Conservation (phyloP, 2,888 invertebrate genomes). For the Cheilosia variabilis region DNA sequence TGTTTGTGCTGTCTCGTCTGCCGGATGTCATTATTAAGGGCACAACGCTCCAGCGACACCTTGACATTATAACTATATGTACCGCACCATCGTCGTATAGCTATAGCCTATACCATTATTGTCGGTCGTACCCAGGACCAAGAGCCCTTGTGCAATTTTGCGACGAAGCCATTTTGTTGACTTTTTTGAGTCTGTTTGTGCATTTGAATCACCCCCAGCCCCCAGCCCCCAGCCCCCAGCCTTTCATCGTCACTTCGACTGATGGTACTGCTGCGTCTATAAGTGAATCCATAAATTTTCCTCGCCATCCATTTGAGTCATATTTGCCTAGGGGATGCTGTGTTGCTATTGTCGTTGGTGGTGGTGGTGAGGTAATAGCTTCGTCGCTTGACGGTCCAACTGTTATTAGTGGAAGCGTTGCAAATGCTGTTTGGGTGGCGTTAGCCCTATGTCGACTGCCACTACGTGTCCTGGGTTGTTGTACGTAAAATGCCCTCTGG, state of each 20-base stretch:
- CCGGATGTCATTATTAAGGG: constrained; percentile 70
- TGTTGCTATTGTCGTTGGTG: background rate
- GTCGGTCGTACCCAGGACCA: constrained; percentile 43
- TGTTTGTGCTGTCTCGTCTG: constrained; percentile 63
- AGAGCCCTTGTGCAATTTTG: constrained; percentile 45
- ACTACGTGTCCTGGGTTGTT: constrained; percentile 22
- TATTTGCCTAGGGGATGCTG: constrained; percentile 58
- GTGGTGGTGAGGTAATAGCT: constrained; percentile 52
- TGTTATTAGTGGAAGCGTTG: constrained; percentile 63
- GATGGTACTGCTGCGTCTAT: constrained; percentile 21
- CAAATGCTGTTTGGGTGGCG: constrained; percentile 43
- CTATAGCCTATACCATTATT: background rate
- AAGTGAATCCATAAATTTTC: constrained; percentile 68
- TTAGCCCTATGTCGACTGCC: constrained; percentile 32
- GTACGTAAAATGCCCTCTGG: constrained; percentile 45
- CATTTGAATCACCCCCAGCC: constrained; percentile 14
- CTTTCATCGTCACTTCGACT: constrained; percentile 10
- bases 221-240: constrained; percentile 4
- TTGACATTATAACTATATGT: constrained; percentile 17
- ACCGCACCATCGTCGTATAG: background rate
- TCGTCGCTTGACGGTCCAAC: constrained; percentile 52
- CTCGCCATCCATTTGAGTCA: constrained; percentile 32
- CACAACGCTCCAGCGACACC: constrained; percentile 31
- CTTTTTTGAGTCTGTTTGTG: constrained; percentile 14
- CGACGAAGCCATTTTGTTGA: constrained; percentile 45